These are phyloP conservation scores for Hydrochoerus hydrochaeris DNA, from an alignment of 2,113 vertebrate species.

Conservation along the genomic window DNA sequence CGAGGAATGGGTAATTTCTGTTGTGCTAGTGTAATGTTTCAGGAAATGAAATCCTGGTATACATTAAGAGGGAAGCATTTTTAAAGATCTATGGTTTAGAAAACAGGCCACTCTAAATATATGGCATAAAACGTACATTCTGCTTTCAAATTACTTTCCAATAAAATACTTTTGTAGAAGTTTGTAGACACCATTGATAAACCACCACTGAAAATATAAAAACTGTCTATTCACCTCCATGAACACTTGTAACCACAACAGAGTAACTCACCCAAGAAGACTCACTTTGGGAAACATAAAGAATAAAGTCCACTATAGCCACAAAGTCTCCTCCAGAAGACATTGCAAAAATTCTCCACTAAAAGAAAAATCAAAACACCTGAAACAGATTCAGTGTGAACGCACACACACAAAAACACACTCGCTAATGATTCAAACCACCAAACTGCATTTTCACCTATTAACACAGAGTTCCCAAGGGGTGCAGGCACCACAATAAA, in stretches of 20 bases:
- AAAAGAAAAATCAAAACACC: conserved; percentile 16
- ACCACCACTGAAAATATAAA: neutral
- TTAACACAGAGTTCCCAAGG: neutral
- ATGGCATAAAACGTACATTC: neutral
- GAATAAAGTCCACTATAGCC: neutral
- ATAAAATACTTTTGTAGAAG: neutral
- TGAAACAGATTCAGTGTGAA: neutral
- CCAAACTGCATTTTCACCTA: neutral
- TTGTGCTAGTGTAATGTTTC: no score
- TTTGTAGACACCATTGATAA: neutral
- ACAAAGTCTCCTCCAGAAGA: neutral
- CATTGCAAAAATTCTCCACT: neutral
- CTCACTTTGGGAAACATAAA: neutral
- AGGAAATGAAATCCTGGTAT: neutral
- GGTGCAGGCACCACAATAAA: neutral
- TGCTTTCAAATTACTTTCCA: neutral
- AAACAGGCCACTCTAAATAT: neutral
- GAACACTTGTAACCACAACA: neutral
- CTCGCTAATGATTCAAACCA: neutral
- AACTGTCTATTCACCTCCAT: neutral
- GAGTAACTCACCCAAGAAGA: neutral
- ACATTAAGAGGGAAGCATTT: neutral
- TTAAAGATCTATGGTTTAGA: neutral
- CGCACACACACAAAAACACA: neutral
- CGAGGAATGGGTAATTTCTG: neutral